Evolutionary conservation across 2,113 vertebrate genomes (phyloP), one percentile per base, ranked within the genome.

Genomic region (Macquaria ambigua): DNA sequence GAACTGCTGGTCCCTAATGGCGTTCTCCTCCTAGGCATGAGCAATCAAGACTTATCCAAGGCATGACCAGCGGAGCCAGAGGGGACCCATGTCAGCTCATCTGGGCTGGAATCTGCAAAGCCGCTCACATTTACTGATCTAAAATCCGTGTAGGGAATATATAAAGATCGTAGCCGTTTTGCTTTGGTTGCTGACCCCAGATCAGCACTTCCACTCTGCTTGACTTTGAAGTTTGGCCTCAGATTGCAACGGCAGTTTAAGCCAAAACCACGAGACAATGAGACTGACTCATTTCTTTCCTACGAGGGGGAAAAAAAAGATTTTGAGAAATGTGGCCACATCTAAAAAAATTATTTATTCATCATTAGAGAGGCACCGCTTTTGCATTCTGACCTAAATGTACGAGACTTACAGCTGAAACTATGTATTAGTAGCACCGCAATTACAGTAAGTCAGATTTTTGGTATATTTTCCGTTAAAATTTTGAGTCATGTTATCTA

Each of bases 1-100:
- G 67, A 94, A 92, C 72, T 92, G 87, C 83, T 90, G 88, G 82
- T 90, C 88, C 46, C 81, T 91, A 89, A 93, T 90, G 89, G 89
- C 58, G 59, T 75, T 82, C 59, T 87, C 81, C 87, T 90, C 67
- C 88, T 46, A 89, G 91, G 83, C 88, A 89, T 85, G 79, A 89
- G 84, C 87, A 90, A 93, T 92, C 92, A 91, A 85, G 90, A 81
- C 81, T 78, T 80, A 81, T 90, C 80, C 79, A 88, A 91, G 85
- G 73, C 90, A 84, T 88, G 89, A 89, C 87, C 83, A 83, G 59
- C 14, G 2, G 79, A 91, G 74, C 81, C 70, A 52, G 74, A 88
- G 83, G 74, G 61, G 70, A 73, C 69, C 77, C 15, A 64, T 23
- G 52, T 89, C 81, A 43, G 15, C 9, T 78, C 77, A 52, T 75